Evolutionary conservation across 2,113 vertebrate species (phyloP).

Genomic region (Baryphthengus martii): DNA sequence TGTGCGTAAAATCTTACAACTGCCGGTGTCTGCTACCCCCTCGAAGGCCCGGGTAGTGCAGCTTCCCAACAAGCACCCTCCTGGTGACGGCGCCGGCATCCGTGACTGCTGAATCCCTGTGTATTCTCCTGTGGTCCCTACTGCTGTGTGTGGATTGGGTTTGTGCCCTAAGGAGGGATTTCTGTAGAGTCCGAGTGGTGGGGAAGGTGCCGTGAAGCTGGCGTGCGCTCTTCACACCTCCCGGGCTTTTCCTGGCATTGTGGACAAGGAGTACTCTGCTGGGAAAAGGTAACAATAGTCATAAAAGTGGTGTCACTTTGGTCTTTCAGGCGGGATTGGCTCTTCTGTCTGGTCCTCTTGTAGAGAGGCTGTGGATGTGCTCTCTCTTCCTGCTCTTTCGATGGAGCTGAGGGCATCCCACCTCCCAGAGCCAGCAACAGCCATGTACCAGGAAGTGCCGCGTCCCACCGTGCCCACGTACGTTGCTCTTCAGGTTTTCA

Average conservation of each 20-base stretch:
- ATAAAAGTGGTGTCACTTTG: not conserved
- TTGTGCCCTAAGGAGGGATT: not conserved
- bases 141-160: not conserved
- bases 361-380: not conserved
- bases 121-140: not conserved
- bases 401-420: not conserved
- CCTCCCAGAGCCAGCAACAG: not conserved
- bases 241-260: not conserved
- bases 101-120: not conserved
- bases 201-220: not conserved
- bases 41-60: not conserved
- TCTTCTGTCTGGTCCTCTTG: not conserved
- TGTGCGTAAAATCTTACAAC: not conserved
- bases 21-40: not conserved
- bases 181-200: not conserved
- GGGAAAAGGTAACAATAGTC: not conserved
- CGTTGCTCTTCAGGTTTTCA: not conserved
- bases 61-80: not conserved
- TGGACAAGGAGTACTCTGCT: not conserved
- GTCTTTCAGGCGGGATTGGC: not conserved
- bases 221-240: not conserved
- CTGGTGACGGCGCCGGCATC: not conserved
- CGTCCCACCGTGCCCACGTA: fast-evolving
- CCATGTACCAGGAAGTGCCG: not conserved
- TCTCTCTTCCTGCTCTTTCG: not conserved